Percentiles rank a stretch among this genome's conserved stretches.
Evolutionary conservation across 2,113 vertebrate species (phyloP).

Genomic region (Meleagris gallopavo): DNA sequence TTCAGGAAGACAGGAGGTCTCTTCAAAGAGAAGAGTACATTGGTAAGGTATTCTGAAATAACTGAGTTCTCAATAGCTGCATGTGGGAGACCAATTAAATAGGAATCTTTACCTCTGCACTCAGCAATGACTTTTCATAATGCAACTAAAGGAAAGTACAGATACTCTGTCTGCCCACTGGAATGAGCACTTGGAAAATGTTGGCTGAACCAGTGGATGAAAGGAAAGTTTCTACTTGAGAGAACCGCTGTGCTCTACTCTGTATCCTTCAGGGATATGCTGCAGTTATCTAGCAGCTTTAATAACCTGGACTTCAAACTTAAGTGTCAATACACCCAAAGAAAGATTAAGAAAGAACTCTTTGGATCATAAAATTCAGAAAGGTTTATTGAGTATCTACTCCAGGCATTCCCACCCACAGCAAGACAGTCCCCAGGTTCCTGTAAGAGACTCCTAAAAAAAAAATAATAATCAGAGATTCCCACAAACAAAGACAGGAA

Average conservation of each 20-base stretch:
- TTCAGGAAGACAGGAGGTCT: constrained; percentile 30
- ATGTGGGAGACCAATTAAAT: constrained; percentile 69
- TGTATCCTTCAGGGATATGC: not conserved
- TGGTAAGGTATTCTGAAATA: constrained; percentile 39
- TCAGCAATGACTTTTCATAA: constrained; percentile 64
- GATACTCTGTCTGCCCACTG: not conserved
- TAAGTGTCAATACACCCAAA: not conserved
- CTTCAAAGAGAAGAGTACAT: not conserved
- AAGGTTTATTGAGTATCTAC: not conserved
- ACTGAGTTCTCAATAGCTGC: constrained; percentile 43
- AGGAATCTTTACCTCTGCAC: constrained; percentile 56
- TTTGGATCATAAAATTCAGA: not conserved
- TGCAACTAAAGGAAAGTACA: not conserved
- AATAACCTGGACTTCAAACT: constrained; percentile 28
- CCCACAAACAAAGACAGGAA: not conserved
- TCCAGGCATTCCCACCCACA: not conserved
- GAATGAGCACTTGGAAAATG: constrained; percentile 43
- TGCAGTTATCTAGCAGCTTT: not conserved
- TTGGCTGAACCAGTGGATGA: constrained; percentile 59
- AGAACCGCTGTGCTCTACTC: not conserved
- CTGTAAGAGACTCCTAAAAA: not conserved
- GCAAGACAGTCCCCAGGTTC: not conserved
- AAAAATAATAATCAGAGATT: not conserved
- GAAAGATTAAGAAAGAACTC: not conserved
- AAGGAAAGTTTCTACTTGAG: constrained; percentile 46